These are phyloP conservation scores for Vipera ursinii DNA, from an alignment of 2,797 vertebrate genomes.

Conservation along the genomic window DNA sequence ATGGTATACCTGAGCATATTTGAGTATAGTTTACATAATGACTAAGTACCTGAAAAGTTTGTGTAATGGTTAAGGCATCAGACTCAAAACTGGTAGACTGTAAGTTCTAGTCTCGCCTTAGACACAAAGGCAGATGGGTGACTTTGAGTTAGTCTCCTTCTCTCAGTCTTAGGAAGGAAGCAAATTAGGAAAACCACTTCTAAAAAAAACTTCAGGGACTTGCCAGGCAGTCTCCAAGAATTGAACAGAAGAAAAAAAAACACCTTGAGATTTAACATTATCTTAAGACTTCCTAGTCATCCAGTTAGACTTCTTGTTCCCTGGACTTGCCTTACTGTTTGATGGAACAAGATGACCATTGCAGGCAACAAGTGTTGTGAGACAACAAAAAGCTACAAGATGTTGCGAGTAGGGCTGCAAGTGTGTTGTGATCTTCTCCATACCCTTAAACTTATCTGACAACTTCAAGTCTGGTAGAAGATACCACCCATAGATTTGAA, in stretches of 20 bases:
- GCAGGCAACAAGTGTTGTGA: neutral
- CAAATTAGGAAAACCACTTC: neutral
- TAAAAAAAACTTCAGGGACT: neutral
- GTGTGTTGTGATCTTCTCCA: neutral
- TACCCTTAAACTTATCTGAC: neutral
- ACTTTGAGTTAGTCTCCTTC: neutral
- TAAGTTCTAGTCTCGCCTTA: neutral
- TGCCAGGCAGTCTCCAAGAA: neutral
- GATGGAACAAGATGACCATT: neutral
- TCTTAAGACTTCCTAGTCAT: neutral
- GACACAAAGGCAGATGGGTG: neutral
- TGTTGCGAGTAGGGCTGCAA: neutral
- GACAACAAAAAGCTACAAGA: neutral
- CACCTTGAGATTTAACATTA: neutral
- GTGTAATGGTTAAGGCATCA: neutral
- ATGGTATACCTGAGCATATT: neutral
- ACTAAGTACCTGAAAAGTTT: neutral
- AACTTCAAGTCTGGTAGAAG: neutral
- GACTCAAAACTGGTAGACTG: neutral
- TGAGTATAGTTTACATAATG: neutral
- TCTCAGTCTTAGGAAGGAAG: neutral
- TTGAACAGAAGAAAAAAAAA: neutral
- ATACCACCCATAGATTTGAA: neutral
- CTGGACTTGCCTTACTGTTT: neutral
- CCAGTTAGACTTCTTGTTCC: neutral